phyloP scores from a whole-genome alignment of 1,140 invertebrate genomes.

The Metopolophium dirhodum region DNA sequence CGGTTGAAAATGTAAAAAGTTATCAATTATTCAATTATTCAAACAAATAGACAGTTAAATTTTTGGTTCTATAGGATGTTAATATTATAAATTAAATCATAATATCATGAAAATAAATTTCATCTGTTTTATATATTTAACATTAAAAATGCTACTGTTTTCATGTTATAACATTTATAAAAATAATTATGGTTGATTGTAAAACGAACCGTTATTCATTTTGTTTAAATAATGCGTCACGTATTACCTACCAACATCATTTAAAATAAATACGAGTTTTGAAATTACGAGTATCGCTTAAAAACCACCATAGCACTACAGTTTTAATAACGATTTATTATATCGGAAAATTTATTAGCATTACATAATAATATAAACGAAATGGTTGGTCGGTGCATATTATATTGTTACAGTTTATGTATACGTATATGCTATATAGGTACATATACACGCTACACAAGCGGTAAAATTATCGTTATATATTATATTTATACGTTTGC shows the following conservation, averaged over 20 bases:
- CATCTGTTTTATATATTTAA: not conserved
- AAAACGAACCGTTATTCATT: not conserved
- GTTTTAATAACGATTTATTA: not conserved
- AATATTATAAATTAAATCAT: not conserved
- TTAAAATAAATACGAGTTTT: constrained; percentile 31
- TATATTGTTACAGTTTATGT: too few relatives aligned
- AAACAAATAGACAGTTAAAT: not conserved
- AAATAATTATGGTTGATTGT: not conserved
- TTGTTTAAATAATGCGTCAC: not conserved
- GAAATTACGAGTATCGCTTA: not conserved
- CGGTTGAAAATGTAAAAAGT: not conserved
- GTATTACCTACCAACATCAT: not conserved
- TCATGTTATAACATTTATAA: not conserved
- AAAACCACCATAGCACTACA: not conserved
- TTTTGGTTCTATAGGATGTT: not conserved
- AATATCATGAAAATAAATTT: not conserved
- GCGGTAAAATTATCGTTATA: constrained; percentile 5
- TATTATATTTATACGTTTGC: not conserved
- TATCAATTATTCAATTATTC: not conserved
- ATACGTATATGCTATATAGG: not conserved
- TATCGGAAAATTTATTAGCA: constrained; percentile 20
- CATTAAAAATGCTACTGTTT: not conserved
- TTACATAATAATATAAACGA: not conserved
- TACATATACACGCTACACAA: not conserved
- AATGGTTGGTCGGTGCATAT: not conserved